Base-by-base conservation (phyloP, 2,888 invertebrate species). In the Ephialtes manifestator region DNA sequence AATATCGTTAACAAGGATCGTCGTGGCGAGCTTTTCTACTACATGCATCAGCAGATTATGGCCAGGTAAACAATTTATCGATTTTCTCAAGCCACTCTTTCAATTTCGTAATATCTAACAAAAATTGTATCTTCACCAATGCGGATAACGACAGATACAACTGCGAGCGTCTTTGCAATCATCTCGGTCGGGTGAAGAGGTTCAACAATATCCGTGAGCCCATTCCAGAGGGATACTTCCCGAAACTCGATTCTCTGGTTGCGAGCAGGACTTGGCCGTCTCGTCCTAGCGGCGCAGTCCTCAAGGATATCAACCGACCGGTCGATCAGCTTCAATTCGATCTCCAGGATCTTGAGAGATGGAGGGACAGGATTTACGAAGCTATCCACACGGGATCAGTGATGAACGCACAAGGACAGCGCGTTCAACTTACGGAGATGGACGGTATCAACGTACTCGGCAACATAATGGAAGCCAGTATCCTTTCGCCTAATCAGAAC, bases 151-250 rank as follows among this genome's bases (percentile, higher is more conserved):
- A 18, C 92, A 97, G 97, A 88, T 98, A 97, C 94, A 97, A 97
- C 91, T 93, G 95, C 84, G 98, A 97, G 92, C 96, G 98, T 2
- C 94, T 97, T 86, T 97, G 96, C 92, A 97, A 97, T 93, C 95
- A 95, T 4, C 92, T 98, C 89, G 92, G 95, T 0, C 95, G 97
- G 0, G 96, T 96, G 1, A 94, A 94, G 35, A 95, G 96, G 0
- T 96, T 95, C 88, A 95, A 95, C 87, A 95, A 97, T 92, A 96
- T 97, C 94, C 95, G 96, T 1, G 95, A 96, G 3, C 96, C 97
- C 15, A 97, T 98, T 87, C 93, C 94, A 0, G 97, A 98, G 92
- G 98, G 96, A 0, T 98, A 98, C 94, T 98, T 97, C 95, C 97
- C 97, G 5, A 98, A 98, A 94, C 94, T 98, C 92, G 97, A 97